phyloP scores from a whole-genome alignment of 2,888 invertebrate genomes.

The Hesperia comma region DNA sequence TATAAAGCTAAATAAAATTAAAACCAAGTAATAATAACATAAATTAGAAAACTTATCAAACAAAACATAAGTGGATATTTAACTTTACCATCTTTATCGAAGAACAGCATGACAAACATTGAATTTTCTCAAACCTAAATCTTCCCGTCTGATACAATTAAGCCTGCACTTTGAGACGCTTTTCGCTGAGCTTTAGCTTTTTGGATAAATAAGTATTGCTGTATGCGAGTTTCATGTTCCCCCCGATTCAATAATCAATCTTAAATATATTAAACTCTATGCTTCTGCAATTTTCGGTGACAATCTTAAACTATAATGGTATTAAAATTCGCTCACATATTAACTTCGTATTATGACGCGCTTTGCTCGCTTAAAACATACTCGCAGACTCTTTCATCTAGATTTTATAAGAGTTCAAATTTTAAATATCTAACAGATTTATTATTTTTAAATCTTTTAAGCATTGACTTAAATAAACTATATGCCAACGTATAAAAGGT shows the following conservation, averaged over 20 bases:
- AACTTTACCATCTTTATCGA: background rate
- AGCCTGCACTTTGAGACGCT: conserved; percentile 8
- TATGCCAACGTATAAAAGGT: conserved; percentile 44
- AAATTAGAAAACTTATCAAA: conserved; percentile 10
- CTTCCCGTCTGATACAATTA: conserved; percentile 2
- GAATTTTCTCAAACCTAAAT: conserved; percentile 8
- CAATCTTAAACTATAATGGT: conserved; percentile 25
- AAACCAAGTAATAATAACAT: conserved; percentile 18
- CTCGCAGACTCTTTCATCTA: conserved; percentile 31
- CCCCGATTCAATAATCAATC: conserved; percentile 17
- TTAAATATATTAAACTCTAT: conserved; percentile 16
- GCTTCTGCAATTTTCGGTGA: conserved; percentile 36
- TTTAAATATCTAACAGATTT: conserved; percentile 25
- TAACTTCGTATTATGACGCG: conserved; percentile 39
- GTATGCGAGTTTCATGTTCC: conserved; percentile 9
- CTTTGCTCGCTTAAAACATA: conserved; percentile 40
- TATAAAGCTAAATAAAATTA: conserved; percentile 22
- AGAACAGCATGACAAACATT: background rate
- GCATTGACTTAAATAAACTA: conserved; percentile 36
- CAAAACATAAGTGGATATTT: conserved; percentile 20
- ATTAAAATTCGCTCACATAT: conserved; percentile 43
- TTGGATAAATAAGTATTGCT: conserved; percentile 25
- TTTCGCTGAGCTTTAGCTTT: conserved; percentile 45
- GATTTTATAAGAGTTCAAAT: conserved; percentile 26
- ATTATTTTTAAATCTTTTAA: conserved; percentile 32